Evolutionary conservation across 1,140 invertebrate species (phyloP).

Genomic region (Drosophila cardini): DNA sequence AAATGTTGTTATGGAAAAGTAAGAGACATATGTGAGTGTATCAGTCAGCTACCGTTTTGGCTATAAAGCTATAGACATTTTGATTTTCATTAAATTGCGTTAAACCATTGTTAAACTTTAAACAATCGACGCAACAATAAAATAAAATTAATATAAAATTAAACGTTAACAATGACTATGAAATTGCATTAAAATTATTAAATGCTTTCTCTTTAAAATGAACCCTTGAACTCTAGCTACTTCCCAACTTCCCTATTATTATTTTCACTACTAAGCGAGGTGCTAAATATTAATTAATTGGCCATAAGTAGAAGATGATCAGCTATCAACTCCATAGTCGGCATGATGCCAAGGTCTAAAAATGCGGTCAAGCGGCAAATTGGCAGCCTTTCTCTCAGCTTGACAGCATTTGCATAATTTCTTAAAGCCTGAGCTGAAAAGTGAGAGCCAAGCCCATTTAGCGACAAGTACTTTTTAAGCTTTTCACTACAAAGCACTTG

Average conservation of each 20-base stretch:
- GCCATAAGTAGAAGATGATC: conserved; percentile 1
- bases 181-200: not conserved
- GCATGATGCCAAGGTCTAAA: conserved; percentile 29
- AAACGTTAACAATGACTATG: no score
- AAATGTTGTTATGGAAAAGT: no score
- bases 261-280: not conserved
- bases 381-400: conserved; percentile 51
- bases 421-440: conserved; percentile 52
- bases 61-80: no score
- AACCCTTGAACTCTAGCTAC: not conserved
- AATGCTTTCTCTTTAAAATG: not conserved
- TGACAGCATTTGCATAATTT: conserved; percentile 63
- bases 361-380: conserved; percentile 71
- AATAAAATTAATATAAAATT: no score
- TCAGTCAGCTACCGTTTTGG: no score
- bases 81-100: no score
- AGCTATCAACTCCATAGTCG: not conserved
- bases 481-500: conserved; percentile 30
- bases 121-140: no score
- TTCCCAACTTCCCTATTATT: not conserved
- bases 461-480: conserved; percentile 39
- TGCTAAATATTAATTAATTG: conserved; percentile 8
- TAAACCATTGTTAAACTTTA: no score
- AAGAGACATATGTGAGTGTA: no score
- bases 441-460: conserved; percentile 67